Evolutionary conservation across 1,140 invertebrate genomes (phyloP).

Genomic region (Drosophila ercepeae): DNA sequence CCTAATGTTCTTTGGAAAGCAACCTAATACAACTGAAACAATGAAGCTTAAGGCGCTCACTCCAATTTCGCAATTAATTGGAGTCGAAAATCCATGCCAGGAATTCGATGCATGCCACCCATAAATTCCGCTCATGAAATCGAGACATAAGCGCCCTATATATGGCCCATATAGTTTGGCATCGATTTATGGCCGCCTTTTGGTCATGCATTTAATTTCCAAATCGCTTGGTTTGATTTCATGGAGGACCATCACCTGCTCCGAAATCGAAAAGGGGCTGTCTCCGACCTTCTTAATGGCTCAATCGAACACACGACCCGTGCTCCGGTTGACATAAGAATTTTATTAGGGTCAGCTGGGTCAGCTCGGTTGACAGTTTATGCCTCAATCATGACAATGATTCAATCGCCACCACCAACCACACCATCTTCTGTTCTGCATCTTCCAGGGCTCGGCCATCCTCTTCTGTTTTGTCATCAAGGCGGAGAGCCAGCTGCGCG

Average conservation of each 20-base stretch:
- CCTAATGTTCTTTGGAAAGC: neutral
- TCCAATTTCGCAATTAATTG: conserved; percentile 62
- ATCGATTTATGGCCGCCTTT: conserved; percentile 53
- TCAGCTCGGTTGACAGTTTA: conserved; percentile 26
- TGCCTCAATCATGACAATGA: conserved; percentile 14
- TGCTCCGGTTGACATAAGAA: conserved; percentile 21
- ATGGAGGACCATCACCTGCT: neutral
- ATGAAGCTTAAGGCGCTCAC: conserved; percentile 9
- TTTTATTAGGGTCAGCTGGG: conserved; percentile 49
- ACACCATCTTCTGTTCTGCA: neutral
- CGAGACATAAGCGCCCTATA: conserved; percentile 4
- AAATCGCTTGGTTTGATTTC: conserved; percentile 31
- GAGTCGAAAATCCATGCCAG: conserved; percentile 18
- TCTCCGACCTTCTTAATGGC: conserved; percentile 11
- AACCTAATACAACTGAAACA: conserved; percentile 34
- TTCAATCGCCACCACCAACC: conserved; percentile 6
- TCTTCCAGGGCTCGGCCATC: conserved; percentile 84
- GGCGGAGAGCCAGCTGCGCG: conserved; percentile 82
- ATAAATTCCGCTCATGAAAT: conserved; percentile 39
- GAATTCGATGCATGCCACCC: conserved; percentile 11
- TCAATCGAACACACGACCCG: conserved; percentile 18
- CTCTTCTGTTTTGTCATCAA: conserved; percentile 84
- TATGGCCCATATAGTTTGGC: conserved; percentile 34
- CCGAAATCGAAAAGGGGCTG: conserved; percentile 26
- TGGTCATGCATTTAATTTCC: conserved; percentile 35